A percentile compares a stretch with the other conserved stretches of the same genome.
These are phyloP conservation scores for Lasioglossum lativentre DNA, from an alignment of 2,888 invertebrate genomes.

Conservation along the genomic window DNA sequence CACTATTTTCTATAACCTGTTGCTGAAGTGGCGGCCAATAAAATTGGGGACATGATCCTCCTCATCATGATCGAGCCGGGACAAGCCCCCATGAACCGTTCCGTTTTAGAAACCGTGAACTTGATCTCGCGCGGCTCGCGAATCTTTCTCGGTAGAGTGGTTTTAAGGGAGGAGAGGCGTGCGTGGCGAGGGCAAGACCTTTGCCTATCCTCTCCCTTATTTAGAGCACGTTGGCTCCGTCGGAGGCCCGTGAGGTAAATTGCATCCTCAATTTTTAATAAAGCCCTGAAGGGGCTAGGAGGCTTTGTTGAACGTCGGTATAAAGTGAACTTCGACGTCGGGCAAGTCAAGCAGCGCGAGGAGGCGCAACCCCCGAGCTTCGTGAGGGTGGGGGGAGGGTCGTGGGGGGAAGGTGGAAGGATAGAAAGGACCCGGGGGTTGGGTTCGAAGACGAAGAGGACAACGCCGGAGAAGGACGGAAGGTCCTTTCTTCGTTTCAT, in stretches of 20 bases:
- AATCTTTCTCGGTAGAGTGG: conserved; percentile 36
- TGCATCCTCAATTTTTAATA: conserved; percentile 84
- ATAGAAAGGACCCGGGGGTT: conserved; percentile 22
- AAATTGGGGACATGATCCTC: neutral
- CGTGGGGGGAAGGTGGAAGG: neutral
- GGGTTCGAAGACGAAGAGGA: conserved; percentile 41
- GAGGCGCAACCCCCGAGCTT: conserved; percentile 16
- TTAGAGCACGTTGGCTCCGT: conserved; percentile 76
- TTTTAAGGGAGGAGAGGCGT: conserved; percentile 7
- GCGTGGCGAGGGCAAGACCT: conserved; percentile 51
- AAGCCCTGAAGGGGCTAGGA: conserved; percentile 75
- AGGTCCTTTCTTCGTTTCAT: conserved; percentile 77
- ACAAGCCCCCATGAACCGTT: conserved; percentile 6
- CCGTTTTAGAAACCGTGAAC: conserved; percentile 18
- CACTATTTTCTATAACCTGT: conserved; percentile 21
- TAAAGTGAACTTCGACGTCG: conserved; percentile 81
- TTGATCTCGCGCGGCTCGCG: conserved; percentile 22
- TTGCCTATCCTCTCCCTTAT: conserved; percentile 78
- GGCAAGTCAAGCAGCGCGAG: conserved; percentile 75
- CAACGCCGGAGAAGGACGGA: conserved; percentile 59
- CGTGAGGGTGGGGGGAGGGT: neutral
- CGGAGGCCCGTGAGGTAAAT: conserved; percentile 78
- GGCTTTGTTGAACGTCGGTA: conserved; percentile 80
- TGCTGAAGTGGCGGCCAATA: neutral
- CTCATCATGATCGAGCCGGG: neutral